Conservation (phyloP, 2,113 vertebrate genomes). For the Amphiprion ocellaris region DNA sequence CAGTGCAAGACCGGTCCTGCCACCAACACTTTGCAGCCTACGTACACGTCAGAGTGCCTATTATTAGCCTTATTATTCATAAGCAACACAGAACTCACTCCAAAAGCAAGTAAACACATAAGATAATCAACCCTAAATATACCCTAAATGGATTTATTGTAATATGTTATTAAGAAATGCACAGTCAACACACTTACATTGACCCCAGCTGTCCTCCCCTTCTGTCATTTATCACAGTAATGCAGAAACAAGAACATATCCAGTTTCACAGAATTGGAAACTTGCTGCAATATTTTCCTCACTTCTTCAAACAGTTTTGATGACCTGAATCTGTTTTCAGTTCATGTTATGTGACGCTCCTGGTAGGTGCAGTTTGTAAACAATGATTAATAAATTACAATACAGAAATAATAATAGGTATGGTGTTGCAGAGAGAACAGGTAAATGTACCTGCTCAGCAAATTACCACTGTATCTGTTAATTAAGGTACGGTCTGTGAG, state of each 20-base stretch:
- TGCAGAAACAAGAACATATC: background rate
- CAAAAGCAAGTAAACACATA: too few relatives aligned
- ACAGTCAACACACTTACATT: too few relatives aligned
- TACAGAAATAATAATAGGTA: background rate
- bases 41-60: background rate
- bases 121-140: too few relatives aligned
- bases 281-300: too few relatives aligned
- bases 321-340: too few relatives aligned
- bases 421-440: background rate
- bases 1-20: constrained; percentile 1
- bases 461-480: background rate
- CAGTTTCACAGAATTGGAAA: background rate
- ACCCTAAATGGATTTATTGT: background rate
- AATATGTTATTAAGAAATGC: too few relatives aligned
- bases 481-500: too few relatives aligned
- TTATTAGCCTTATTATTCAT: background rate
- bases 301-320: too few relatives aligned
- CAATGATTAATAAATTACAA: background rate
- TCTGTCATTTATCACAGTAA: background rate
- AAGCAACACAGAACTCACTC: background rate
- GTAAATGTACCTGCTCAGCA: background rate
- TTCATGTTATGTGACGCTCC: background rate
- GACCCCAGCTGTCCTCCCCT: background rate
- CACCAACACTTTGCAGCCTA: too few relatives aligned
- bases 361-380: background rate